Percentiles rank a stretch among this genome's conserved stretches.
Conservation (phyloP, 2,888 invertebrate species). For the Disparrhopalites patrizii region DNA sequence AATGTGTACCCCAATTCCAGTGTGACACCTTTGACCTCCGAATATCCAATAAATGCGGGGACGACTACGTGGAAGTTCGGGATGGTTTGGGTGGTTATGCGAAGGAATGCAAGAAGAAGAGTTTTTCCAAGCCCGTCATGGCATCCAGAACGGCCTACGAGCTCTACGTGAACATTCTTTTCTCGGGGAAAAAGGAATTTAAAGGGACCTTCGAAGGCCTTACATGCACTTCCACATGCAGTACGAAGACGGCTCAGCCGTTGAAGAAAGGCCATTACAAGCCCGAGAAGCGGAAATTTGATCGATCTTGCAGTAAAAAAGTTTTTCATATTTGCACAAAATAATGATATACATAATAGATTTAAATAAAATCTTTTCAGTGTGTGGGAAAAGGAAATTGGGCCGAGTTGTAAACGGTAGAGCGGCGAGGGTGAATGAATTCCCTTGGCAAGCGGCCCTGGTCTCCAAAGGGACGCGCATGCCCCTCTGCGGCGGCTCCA, state of each 20-base stretch:
- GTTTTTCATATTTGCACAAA: too few relatives aligned
- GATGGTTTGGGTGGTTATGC: neutral
- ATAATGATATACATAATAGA: too few relatives aligned
- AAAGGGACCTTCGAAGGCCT: neutral
- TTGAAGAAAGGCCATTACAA: too few relatives aligned
- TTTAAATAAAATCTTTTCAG: too few relatives aligned
- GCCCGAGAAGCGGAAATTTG: neutral
- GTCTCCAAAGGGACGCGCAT: slow-evolving; percentile 34
- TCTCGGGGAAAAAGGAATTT: neutral
- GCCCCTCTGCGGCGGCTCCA: slow-evolving; percentile 31
- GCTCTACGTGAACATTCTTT: neutral
- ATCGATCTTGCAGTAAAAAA: neutral
- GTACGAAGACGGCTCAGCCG: neutral
- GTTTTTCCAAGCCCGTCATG: neutral
- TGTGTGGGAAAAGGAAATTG: slow-evolving; percentile 37
- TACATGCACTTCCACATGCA: neutral
- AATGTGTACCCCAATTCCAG: neutral
- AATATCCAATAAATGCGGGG: neutral
- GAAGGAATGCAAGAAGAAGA: neutral
- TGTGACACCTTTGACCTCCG: neutral
- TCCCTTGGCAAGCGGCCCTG: slow-evolving; percentile 43
- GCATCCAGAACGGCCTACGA: neutral
- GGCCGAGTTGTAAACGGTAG: slow-evolving; percentile 41
- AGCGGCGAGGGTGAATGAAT: slow-evolving; percentile 39
- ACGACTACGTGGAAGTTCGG: neutral